phyloP scores from a whole-genome alignment of 2,113 vertebrate species.

The Arenaria interpres region DNA sequence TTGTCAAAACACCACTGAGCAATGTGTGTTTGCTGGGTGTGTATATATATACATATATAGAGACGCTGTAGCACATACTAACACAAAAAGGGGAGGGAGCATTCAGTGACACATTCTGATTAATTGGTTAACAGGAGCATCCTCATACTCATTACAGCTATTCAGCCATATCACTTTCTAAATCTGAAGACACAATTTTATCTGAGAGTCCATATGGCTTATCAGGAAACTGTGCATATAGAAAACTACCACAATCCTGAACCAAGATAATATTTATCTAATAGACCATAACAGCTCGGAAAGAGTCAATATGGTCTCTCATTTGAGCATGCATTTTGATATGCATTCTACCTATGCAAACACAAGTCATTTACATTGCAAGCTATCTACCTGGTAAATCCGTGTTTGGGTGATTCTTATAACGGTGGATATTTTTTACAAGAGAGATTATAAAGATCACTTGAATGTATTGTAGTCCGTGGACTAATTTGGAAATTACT shows the following conservation, averaged over 20 bases:
- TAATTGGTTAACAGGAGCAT: constrained; percentile 50
- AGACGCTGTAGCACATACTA: not conserved
- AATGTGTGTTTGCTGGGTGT: not conserved
- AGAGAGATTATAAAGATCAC: constrained; percentile 56
- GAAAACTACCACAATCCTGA: constrained; percentile 53
- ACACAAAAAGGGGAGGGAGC: not conserved
- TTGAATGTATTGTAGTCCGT: constrained; percentile 14
- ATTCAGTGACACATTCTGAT: constrained; percentile 34
- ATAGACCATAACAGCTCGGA: constrained; percentile 54
- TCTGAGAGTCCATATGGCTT: constrained; percentile 71
- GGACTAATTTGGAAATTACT: constrained; percentile 59
- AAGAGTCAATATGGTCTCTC: constrained; percentile 60
- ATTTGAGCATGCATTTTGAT: constrained; percentile 56
- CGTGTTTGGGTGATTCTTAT: constrained; percentile 56
- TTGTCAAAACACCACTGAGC: not conserved
- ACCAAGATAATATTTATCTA: constrained; percentile 68
- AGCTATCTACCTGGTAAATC: constrained; percentile 55
- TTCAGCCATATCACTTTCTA: constrained; percentile 57
- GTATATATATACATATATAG: not conserved
- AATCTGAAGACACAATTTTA: constrained; percentile 69
- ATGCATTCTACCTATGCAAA: constrained; percentile 50
- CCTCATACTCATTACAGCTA: constrained; percentile 56
- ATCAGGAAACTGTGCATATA: constrained; percentile 59
- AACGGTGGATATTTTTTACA: constrained; percentile 1
- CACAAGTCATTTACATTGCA: constrained; percentile 49